Base-by-base conservation (phyloP, 1,140 invertebrate genomes). In the Philaenus spumarius region DNA sequence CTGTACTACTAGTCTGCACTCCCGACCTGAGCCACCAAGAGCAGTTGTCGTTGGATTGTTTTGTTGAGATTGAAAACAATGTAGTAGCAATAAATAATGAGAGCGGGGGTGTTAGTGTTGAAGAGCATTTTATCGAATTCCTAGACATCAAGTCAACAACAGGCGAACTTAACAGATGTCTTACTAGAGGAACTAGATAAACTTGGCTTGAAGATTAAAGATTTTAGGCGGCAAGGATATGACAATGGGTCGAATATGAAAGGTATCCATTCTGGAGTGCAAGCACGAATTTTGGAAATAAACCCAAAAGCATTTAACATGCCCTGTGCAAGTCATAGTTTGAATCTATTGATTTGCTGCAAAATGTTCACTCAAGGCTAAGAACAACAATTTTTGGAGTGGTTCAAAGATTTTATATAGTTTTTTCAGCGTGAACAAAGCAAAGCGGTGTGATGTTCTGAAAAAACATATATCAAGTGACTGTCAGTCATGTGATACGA, bases 241-340 rank as follows among this genome's bases (percentile, higher is more conserved):
- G n/a, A n/a, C n/a, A n/a, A n/a, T n/a, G n/a, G n/a, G n/a, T n/a
- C 59, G 64, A 7, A 72, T 55, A 72, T 70, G 66, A 61, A 57
- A 26, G 69, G 67, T 30, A 50, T 55, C 39, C 26, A 64, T 35
- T 58, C 45, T 34, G 64, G 64, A n/a, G 62, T 64, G 11, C 61
- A 67, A 58, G 55, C 59, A 22, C 42, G 17, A 26, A 67, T 66
- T 45, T 23, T 57, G n/a, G 52, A 59, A 47, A 59, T 47, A 53
- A 59, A 61, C 50, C 45, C 51, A 17, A 26, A 17, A n/a, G 61
- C 59, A 20, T 37, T 50, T 19, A 63, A 43, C 42, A 42, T 50
- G n/a, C 55, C 54, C 14, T 64, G 63, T 50, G 58, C 22, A 22
- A 52, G 56, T 23, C 58, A 65, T 57, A 51, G 19, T 30, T 46